phyloP scores from a whole-genome alignment of 1,140 invertebrate genomes.

The Megalopta genalis region DNA sequence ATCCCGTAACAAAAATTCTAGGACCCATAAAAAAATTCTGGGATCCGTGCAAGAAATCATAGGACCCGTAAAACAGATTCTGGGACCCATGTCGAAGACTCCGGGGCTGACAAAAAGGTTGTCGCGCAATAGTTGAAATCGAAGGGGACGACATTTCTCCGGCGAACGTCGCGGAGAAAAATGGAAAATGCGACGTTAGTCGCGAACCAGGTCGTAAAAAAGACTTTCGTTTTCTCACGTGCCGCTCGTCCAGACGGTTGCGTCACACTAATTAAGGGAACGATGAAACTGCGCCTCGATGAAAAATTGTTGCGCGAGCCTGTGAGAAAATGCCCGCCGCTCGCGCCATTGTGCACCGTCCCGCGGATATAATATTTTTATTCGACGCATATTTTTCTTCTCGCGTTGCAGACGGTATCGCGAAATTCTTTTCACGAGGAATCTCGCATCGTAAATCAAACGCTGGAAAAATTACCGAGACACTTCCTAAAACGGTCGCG shows the following conservation, averaged over 20 bases:
- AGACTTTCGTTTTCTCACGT: slow-evolving; percentile 62
- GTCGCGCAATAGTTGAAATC: too few relatives aligned
- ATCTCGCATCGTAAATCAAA: not conserved
- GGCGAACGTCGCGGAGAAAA: not conserved
- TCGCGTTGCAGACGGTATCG: not conserved
- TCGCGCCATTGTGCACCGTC: slow-evolving; percentile 28
- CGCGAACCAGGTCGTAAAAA: slow-evolving; percentile 29
- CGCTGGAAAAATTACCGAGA: not conserved
- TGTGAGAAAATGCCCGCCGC: slow-evolving; percentile 40
- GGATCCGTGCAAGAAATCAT: too few relatives aligned
- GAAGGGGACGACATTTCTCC: too few relatives aligned
- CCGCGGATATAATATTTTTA: not conserved
- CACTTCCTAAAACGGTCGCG: too few relatives aligned
- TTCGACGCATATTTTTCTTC: not conserved
- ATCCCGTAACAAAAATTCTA: too few relatives aligned
- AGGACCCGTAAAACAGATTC: too few relatives aligned
- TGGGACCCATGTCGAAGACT: too few relatives aligned
- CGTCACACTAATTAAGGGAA: slow-evolving; percentile 42
- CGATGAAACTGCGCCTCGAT: slow-evolving; percentile 39
- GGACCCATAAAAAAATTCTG: too few relatives aligned
- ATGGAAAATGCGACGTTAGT: not conserved
- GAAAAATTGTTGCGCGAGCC: slow-evolving; percentile 51
- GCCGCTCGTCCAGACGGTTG: slow-evolving; percentile 37
- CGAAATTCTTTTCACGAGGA: not conserved
- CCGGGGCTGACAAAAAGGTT: too few relatives aligned